Base-by-base conservation (phyloP, 2,113 vertebrate genomes). In the Hippolais icterina region DNA sequence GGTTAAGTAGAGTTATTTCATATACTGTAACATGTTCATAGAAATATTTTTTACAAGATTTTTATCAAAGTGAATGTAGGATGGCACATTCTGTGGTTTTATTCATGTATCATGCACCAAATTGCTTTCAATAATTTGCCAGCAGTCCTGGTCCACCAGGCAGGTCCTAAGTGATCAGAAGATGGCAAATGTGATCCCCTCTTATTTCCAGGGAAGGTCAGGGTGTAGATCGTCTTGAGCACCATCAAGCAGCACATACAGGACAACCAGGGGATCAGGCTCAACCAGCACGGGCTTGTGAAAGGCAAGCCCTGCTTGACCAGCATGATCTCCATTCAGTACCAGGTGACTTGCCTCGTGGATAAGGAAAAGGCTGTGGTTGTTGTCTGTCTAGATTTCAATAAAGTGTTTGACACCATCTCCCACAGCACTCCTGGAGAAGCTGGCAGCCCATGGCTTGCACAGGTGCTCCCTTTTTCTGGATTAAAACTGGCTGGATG, bases 261-360 rank as follows among this genome's bases (percentile, higher is more conserved):
- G 39, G 19, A 63, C 20, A 63, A 35, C 20, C 23, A 39, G 12
- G 7, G 10, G 5, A 68, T 68, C n/a, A n/a, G 37, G 39, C 9
- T 0, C 28, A 66, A 24, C 22, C 33, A 59, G 37, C 0, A 46
- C 0, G 2, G 8, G 5, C 11, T 72, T 56, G 35, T 44, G 17
- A 88, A 56, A 80, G 49, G 21, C 17, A 49, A 8, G 57, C 49
- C 11, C 57, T 42, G 11, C 7, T 35, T 35, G 35, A 15, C 21
- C 35, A 72, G 27, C 0, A 0, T 18, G 25, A 33, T 57, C 21
- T 72, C 25, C 42, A 19, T 42, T 23, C 42, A 72, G 49, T 29
- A 49, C 31, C 39, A 33, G 21, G 17, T 41, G 29, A 35, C 24
- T 24, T 44, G 6, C 41, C 17, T 4, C 9, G 24, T 24, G n/a